A percentile compares a stretch with the other conserved stretches of the same genome.
These are phyloP conservation scores for Enchytraeus crypticus DNA, from an alignment of 2,888 invertebrate genomes.

Conservation along the genomic window DNA sequence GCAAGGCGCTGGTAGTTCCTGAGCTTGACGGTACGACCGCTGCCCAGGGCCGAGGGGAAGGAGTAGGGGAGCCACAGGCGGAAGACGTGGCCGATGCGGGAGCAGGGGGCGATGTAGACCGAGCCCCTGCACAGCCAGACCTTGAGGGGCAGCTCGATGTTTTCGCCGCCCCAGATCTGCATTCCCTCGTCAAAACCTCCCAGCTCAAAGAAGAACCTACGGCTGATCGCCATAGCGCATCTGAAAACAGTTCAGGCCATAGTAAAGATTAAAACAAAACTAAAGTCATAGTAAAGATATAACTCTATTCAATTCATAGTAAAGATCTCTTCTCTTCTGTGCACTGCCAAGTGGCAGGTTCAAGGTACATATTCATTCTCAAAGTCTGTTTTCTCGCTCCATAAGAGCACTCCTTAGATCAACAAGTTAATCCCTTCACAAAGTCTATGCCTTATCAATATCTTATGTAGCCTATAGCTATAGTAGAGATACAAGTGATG, in stretches of 20 bases:
- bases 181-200: conserved; percentile 22
- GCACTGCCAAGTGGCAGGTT: too few relatives aligned
- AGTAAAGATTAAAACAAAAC: too few relatives aligned
- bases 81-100: conserved; percentile 94
- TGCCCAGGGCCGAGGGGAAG: conserved; percentile 70
- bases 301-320: too few relatives aligned
- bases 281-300: too few relatives aligned
- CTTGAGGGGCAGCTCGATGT: conserved; percentile 38
- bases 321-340: too few relatives aligned
- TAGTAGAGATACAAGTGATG: too few relatives aligned
- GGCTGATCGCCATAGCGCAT: conserved; percentile 19
- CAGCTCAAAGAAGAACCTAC: conserved; percentile 18
- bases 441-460: too few relatives aligned
- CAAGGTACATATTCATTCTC: too few relatives aligned
- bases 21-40: conserved; percentile 85
- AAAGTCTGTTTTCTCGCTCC: too few relatives aligned
- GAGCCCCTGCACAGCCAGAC: conserved; percentile 99
- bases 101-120: conserved; percentile 88
- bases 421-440: too few relatives aligned
- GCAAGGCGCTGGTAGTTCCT: conserved; percentile 82
- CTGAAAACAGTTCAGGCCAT: not conserved
- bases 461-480: too few relatives aligned
- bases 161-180: conserved; percentile 25
- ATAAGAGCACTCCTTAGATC: too few relatives aligned
- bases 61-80: conserved; percentile 91